Evolutionary conservation across 2,113 vertebrate genomes (phyloP), one percentile per base, ranked within the genome.

Genomic region (Archocentrus centrarchus): DNA sequence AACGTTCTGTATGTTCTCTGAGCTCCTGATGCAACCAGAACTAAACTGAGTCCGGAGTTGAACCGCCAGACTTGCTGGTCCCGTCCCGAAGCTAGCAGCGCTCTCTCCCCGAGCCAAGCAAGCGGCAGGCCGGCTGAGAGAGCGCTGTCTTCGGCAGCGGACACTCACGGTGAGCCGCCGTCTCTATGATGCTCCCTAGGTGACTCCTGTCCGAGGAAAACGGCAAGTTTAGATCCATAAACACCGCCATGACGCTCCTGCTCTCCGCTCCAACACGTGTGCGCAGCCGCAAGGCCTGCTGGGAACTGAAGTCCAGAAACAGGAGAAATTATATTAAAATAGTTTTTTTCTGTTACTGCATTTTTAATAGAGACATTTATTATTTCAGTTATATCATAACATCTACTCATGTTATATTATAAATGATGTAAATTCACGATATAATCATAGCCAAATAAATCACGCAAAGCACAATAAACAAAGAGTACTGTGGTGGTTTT

Each of bases 161-260:
- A 44, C 8, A 96, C 94, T 96, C 91, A 96, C 96, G 95, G 37
- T 96, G 95, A 73, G 96, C 95, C 2, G 95, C 95, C 1, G 92
- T 95, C 61, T 96, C 92, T 3, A 96, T 68, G 2, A 96, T 14
- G 9, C 75, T 82, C 79, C 73, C 83, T 37, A 95, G 75, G 2
- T 11, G 66, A 58, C 61, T 90, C 18, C 75, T 91, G 9, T 96
- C 93, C 6, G 66, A n/a, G 2, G 82, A 85, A 57, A 59, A 86
- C 57, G 10, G 81, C 70, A 96, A 27, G 77, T 95, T 96, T 20
- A 96, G 63, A 62, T 96, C 96, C 92, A 96, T 94, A 77, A 95
- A 96, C 30, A 88, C 88, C 3, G 95, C 87, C 95, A 96, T 96
- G 84, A 18, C 83, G 58, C 79, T 73, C 39, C 39, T 17, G 3